Base-by-base conservation (phyloP, 2,797 vertebrate species). In the Kryptopterus vitreolus region DNA sequence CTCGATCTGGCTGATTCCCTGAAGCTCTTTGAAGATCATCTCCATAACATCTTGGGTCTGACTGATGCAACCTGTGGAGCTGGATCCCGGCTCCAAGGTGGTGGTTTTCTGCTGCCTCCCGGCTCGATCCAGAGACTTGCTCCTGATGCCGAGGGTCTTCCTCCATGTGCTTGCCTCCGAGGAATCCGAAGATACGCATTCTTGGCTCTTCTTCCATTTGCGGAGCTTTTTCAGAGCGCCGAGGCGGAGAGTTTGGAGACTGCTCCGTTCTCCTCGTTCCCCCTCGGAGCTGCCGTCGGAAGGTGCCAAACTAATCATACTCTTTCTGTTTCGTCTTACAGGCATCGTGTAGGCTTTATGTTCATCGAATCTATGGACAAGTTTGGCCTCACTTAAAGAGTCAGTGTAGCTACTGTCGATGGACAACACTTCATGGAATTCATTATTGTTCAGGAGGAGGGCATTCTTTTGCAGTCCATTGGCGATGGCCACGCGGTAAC, bases 31-130 rank as follows among this genome's bases (percentile, higher is more conserved):
- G 82, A 99, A 99, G 84, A 99, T 99, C 98, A 99, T 99, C 91
- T 99, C 98, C 98, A 99, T 99, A 78, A 99, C 97, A 90, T 99
- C 96, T 10, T 98, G 97, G 9, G 98, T 99, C 88, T 99, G 97
- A 89, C 95, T 98, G 88, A 99, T 98, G 87, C 97, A 98, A 78
- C 96, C 96, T 2, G 97, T 98, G 0, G 98, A 99, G 84, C 97
- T 98, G 85, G 97, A 99, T 18, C 96, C 94, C 15, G 97, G 96
- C 87, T 99, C 97, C 24, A 98, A 87, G 9, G 94, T 91, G 24
- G 90, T 94, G 59, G 95, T 92, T 87, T 98, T 98, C 81, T 96
- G 96, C 79, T 96, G 95, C 43, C 96, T 93, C 2, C 95, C 96
- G 59, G 98, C 92, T 82, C 98, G 93, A 87, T 99, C 98, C 87